These are phyloP conservation scores for Platichthys stellatus DNA, from an alignment of 2,113 vertebrate genomes.

Conservation along the genomic window DNA sequence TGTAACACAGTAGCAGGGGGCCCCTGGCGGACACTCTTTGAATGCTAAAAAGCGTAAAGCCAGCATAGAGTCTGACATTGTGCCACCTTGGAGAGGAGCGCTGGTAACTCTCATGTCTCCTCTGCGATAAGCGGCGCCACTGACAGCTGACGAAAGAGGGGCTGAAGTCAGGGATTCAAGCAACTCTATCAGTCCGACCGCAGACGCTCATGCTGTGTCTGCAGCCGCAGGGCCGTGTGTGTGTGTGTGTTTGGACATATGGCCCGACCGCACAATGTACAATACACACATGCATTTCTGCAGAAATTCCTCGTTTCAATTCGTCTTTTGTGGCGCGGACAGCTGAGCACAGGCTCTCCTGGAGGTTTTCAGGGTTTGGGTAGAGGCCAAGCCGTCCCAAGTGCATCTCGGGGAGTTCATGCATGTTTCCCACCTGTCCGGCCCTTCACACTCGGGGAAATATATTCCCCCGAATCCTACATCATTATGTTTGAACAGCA, in stretches of 20 bases:
- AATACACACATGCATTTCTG: conserved; percentile 7
- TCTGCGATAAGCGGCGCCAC: conserved; percentile 41
- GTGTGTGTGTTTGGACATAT: conserved; percentile 22
- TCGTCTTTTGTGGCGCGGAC: conserved; percentile 44
- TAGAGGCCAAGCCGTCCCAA: conserved; percentile 37
- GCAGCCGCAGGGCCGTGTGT: no score
- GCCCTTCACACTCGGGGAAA: conserved; percentile 3
- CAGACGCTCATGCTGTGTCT: conserved; percentile 17
- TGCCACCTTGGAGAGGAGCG: conserved; percentile 54
- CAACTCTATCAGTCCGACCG: conserved; percentile 34
- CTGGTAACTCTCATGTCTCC: conserved; percentile 34
- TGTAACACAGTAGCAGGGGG: conserved; percentile 68
- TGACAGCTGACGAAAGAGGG: conserved; percentile 73
- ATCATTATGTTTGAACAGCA: conserved; percentile 8
- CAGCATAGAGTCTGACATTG: conserved; percentile 57
- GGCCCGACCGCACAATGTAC: neutral
- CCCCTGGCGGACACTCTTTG: conserved; percentile 66
- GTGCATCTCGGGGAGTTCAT: conserved; percentile 27
- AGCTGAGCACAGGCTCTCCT: conserved; percentile 37
- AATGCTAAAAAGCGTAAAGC: conserved; percentile 71
- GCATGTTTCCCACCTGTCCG: conserved; percentile 29
- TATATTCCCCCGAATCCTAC: conserved; percentile 9
- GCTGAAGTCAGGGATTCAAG: conserved; percentile 9
- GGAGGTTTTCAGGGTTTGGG: conserved; percentile 44
- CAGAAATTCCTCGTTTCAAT: conserved; percentile 36